Conservation (phyloP, 2,113 vertebrate genomes). For the Lycocorax pyrrhopterus region DNA sequence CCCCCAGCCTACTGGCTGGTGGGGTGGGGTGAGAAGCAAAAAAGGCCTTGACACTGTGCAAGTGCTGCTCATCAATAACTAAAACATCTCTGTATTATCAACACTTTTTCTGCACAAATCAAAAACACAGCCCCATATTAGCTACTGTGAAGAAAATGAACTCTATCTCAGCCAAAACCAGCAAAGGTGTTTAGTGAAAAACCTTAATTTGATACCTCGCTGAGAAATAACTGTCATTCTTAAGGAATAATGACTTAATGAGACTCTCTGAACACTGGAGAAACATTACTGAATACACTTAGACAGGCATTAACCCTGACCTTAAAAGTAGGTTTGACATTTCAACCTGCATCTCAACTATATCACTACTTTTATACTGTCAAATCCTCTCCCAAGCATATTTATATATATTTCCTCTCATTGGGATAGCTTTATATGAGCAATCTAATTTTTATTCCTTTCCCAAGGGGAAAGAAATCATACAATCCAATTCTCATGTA, state of each 20-base stretch:
- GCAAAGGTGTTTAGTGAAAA: neutral
- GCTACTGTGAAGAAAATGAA: neutral
- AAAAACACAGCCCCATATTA: neutral
- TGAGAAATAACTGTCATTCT: neutral
- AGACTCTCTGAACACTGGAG: neutral
- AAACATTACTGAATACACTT: neutral
- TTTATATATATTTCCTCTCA: neutral
- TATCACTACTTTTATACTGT: neutral
- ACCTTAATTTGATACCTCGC: neutral
- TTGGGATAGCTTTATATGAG: neutral
- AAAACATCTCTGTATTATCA: neutral
- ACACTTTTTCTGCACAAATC: neutral
- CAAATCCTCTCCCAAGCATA: neutral
- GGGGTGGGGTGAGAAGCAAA: neutral
- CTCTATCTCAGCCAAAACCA: neutral
- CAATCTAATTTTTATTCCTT: neutral
- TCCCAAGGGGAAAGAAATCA: neutral
- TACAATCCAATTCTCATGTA: neutral
- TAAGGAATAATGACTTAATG: neutral
- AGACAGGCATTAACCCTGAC: neutral
- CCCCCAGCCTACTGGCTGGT: neutral
- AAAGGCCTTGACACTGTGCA: neutral
- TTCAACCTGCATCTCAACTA: neutral
- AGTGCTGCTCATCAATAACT: neutral
- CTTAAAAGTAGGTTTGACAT: neutral